These are phyloP conservation scores for Oxystoma pomonae DNA, from an alignment of 2,888 invertebrate genomes.

Conservation along the genomic window DNA sequence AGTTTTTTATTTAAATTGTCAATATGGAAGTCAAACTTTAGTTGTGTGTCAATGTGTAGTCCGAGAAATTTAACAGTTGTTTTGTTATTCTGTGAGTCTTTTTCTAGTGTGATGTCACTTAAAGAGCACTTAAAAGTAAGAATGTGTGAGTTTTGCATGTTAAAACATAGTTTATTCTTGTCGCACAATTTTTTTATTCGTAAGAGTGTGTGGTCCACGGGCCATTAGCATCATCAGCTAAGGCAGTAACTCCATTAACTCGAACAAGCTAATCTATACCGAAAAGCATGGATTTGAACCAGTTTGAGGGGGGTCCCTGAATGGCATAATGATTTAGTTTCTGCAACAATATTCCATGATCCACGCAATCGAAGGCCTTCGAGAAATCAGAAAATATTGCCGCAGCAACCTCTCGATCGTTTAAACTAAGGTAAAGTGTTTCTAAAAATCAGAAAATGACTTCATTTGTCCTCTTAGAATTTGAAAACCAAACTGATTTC, in stretches of 20 bases:
- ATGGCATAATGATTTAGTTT: neutral
- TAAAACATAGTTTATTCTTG: neutral
- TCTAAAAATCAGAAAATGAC: neutral
- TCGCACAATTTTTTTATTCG: neutral
- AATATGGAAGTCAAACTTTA: neutral
- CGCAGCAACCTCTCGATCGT: neutral
- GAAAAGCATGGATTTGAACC: neutral
- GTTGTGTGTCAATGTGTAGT: neutral
- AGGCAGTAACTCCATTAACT: neutral
- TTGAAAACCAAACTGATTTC: neutral
- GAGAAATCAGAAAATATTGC: neutral
- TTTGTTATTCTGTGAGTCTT: neutral
- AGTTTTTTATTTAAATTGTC: neutral
- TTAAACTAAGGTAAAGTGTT: neutral
- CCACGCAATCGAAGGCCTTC: neutral
- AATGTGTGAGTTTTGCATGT: neutral
- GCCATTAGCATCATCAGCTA: neutral
- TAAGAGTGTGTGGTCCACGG: neutral
- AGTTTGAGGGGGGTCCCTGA: neutral
- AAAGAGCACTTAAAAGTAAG: neutral
- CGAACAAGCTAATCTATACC: neutral
- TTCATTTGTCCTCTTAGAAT: neutral
- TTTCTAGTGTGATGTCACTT: neutral
- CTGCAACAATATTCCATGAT: neutral
- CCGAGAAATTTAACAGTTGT: neutral